Base-by-base conservation (phyloP, 2,113 vertebrate species). In the Terrapene triunguis region DNA sequence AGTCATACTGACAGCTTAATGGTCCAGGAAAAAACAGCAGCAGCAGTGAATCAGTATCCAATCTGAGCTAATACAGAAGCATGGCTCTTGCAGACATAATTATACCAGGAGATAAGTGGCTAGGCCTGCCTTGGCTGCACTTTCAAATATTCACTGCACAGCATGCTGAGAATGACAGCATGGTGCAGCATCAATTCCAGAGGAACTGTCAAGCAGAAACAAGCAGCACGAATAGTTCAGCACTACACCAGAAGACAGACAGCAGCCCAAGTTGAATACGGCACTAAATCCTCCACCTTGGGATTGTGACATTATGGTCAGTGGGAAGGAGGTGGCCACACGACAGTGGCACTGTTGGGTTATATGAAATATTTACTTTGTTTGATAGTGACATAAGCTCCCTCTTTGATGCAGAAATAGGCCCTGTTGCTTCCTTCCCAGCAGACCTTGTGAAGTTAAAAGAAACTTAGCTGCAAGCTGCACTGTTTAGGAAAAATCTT, bases 1-100 rank as follows among this genome's bases (percentile, higher is more conserved):
- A 92, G 57, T 85, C 5, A 80, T 87, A 94, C 87, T 95, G 94
- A 96, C 89, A 97, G 87, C 82, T 94, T 95, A 96, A 95, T 85
- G 54, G 92, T 8, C 84, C 94, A 94, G 74, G 38, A 90, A 17
- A 4, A 1, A 14, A 51, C 22, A 74, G 81, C 65, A 93, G 74
- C 5, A 89, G 32, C 82, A 74, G 44, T 80, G 90, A 87, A 96
- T 85, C 74, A 94, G 65, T 42, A 88, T 22, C 54, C 89, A 65
- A 48, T 0, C 51, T 90, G 82, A 85, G 50, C 72, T 89, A 82
- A 89, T 38, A 51, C 62, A 94, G 57, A 38, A 80, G 48, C 1
- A 10, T 1, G 13, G 47, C 35, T 95, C 38, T 87, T 85, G 80
- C 50, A 93, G 85, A 79, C 50, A 2, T 14, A 84, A 57, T 42